Base-by-base conservation (phyloP, 2,888 invertebrate species). In the Drosophila limbata region DNA sequence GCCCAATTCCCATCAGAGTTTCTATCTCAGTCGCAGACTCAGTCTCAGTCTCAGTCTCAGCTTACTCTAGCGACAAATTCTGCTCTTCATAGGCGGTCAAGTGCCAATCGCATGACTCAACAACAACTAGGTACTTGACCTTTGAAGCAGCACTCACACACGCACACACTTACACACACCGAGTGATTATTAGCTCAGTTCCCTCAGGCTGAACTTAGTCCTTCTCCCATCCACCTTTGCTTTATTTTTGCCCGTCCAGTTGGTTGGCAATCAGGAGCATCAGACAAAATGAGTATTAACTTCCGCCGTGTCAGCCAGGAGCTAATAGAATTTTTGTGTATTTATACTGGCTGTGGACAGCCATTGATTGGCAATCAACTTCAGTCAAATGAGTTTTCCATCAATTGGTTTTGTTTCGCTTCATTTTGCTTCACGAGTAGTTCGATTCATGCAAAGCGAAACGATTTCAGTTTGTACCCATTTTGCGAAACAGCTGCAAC, bases 271-370 rank as follows among this genome's bases (percentile, higher is more conserved):
- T 80, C 81, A 80, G 59, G 57, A 62, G 56, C 76, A 71, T 65
- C 72, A 50, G 77, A 60, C 59, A 77, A 80, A 80, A 81, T 80
- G 66, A 81, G 77, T 77, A 77, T 81, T 81, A 71, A 61, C 77
- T 77, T 77, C 81, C 81, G 81, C 44, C 62, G 37, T 63, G 62
- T 35, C 63, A 51, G 57, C 42, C 75, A 61, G 50, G 21, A 59
- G 80, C 72, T 89, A 89, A 89, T 89, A 82, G 83, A 89, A 88
- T 88, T 88, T 78, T 77, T 64, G 64, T 85, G 61, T 74, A 62
- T 67, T 79, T 74, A 73, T 81, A 68, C 17, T 42, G 33, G 19
- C 56, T 28, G 33, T 55, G 35, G 37, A 71, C 67, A 67, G 51
- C 65, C 71, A 68, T 79, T 82, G 84, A 84, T 84, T 84, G 84